Evolutionary conservation across 2,113 vertebrate species (phyloP).

Genomic region (Ciconia maguari): DNA sequence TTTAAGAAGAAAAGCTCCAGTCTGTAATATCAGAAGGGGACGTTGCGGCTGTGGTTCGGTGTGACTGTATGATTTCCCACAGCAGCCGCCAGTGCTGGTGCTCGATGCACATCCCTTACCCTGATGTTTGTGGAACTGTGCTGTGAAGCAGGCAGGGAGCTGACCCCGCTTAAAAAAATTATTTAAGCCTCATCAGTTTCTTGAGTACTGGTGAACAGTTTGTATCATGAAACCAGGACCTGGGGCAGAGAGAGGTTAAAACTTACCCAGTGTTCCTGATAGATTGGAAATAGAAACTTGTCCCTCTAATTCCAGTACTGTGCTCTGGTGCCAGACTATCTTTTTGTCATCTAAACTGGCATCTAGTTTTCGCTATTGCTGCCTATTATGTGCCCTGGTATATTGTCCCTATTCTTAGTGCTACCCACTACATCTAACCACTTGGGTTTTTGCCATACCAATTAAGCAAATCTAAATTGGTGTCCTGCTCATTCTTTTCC

Average conservation of each 20-base stretch:
- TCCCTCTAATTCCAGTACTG: neutral
- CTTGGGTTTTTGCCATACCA: neutral
- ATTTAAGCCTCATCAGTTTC: conserved; percentile 36
- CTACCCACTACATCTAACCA: neutral
- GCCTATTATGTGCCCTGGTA: neutral
- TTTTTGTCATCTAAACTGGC: neutral
- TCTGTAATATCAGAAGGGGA: neutral
- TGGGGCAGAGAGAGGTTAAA: conserved; percentile 41
- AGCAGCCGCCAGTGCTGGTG: neutral
- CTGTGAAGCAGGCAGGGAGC: conserved; percentile 11
- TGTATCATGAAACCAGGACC: conserved; percentile 20
- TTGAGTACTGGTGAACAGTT: conserved; percentile 19
- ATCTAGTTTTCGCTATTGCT: neutral
- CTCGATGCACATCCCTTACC: neutral
- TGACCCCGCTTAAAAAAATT: conserved; percentile 8
- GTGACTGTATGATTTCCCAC: neutral
- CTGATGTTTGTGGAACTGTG: neutral
- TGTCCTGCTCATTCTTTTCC: neutral
- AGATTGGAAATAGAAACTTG: neutral
- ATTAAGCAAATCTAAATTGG: neutral
- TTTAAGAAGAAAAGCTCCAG: neutral
- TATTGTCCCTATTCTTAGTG: neutral
- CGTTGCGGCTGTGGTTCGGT: neutral
- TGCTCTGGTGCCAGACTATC: neutral
- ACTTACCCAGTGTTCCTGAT: neutral